Conservation (phyloP, 2,113 vertebrate species). For the Paraplagusia blochii region DNA sequence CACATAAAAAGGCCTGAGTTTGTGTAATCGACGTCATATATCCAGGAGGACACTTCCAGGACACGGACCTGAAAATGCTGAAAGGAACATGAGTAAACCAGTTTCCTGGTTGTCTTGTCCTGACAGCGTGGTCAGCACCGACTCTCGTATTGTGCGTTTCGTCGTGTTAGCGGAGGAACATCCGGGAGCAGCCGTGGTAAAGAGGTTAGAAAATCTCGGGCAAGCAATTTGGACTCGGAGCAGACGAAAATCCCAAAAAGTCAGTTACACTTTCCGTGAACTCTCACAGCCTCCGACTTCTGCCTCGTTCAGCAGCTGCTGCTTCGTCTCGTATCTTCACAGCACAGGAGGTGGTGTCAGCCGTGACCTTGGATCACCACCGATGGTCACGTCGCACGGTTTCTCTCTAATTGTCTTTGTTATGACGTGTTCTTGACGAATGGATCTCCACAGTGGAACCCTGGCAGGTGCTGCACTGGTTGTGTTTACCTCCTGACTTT, state of each 20-base stretch:
- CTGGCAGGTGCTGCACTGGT: too few relatives aligned
- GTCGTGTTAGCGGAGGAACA: constrained; percentile 26
- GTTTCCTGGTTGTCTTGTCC: constrained; percentile 24
- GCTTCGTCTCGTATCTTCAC: constrained; percentile 2
- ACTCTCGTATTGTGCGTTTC: constrained; percentile 29
- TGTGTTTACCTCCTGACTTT: too few relatives aligned
- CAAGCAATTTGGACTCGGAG: constrained; percentile 44
- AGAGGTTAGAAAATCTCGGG: constrained; percentile 47
- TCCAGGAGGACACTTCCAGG: constrained; percentile 54
- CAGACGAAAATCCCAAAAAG: constrained; percentile 34
- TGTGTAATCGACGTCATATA: constrained; percentile 69
- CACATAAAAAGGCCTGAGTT: constrained; percentile 67
- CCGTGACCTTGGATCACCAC: background rate
- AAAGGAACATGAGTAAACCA: constrained; percentile 5
- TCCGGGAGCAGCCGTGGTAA: constrained; percentile 24
- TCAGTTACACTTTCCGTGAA: constrained; percentile 25
- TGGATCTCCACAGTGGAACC: too few relatives aligned
- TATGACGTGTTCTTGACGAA: too few relatives aligned
- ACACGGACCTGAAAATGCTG: constrained; percentile 55
- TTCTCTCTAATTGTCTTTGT: too few relatives aligned
- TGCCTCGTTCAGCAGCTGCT: constrained; percentile 1
- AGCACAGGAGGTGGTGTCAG: constrained; percentile 7
- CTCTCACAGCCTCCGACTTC: constrained; percentile 9
- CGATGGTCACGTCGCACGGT: background rate
- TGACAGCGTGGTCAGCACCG: constrained; percentile 32